Conservation (phyloP, 2,888 invertebrate species). For the Eupithecia exiguata region DNA sequence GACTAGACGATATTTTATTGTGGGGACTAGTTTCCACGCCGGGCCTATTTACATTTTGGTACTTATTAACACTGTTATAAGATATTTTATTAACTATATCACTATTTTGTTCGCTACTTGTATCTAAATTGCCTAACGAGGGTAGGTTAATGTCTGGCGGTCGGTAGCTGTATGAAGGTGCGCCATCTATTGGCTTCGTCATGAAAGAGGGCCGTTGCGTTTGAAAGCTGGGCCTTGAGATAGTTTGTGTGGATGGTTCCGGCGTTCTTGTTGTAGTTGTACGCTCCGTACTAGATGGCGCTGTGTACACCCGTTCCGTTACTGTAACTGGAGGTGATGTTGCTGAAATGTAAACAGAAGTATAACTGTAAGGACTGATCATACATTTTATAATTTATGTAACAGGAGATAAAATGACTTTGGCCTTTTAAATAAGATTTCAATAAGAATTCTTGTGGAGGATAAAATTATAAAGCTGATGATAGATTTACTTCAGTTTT, state of each 20-base stretch:
- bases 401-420: too few species aligned
- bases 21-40: constrained; percentile 82
- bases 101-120: constrained; percentile 82
- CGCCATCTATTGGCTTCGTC: constrained; percentile 83
- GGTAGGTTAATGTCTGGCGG: constrained; percentile 79
- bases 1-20: constrained; percentile 84
- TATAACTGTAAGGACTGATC: constrained; percentile 16
- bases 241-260: constrained; percentile 66
- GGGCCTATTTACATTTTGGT: constrained; percentile 83
- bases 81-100: constrained; percentile 83
- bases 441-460: too few species aligned
- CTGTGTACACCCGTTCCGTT: constrained; percentile 68
- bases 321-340: constrained; percentile 62
- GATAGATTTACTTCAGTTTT: too few species aligned
- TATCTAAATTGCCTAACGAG: constrained; percentile 75
- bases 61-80: constrained; percentile 83
- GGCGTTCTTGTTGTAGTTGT: constrained; percentile 60
- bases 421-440: not conserved
- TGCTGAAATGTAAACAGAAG: constrained; percentile 57
- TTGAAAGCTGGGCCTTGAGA: constrained; percentile 68
- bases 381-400: not conserved
- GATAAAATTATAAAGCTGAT: too few species aligned
- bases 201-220: constrained; percentile 80
- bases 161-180: constrained; percentile 72
- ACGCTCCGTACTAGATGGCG: constrained; percentile 69